These are phyloP conservation scores for Hippopotamyrus pictus DNA, from an alignment of 2,797 vertebrate species.

Conservation along the genomic window DNA sequence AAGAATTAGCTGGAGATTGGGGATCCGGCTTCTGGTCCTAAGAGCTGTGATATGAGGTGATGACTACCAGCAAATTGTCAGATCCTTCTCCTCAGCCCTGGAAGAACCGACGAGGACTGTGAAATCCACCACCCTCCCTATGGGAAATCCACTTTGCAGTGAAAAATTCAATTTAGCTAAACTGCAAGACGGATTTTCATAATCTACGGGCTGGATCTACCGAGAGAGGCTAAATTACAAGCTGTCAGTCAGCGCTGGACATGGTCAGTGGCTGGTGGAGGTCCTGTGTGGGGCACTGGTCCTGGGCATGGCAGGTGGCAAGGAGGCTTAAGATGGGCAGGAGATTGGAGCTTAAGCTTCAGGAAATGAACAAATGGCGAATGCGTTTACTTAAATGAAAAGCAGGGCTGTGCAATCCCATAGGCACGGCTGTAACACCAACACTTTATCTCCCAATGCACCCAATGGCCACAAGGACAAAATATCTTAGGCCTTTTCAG, in stretches of 20 bases:
- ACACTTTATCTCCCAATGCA: not conserved
- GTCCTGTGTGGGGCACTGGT: no score
- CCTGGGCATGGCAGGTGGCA: not conserved
- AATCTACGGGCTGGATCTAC: not conserved
- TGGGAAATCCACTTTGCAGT: not conserved
- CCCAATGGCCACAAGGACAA: not conserved
- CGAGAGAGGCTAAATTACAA: not conserved
- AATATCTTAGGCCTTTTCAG: not conserved
- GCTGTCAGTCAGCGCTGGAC: not conserved
- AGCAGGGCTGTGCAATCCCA: not conserved
- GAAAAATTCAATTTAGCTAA: conserved; percentile 5
- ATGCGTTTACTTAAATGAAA: not conserved
- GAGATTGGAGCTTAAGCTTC: not conserved
- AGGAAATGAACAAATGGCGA: not conserved
- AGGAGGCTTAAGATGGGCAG: not conserved
- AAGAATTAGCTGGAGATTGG: not conserved
- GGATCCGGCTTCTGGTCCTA: not conserved
- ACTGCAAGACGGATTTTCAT: not conserved
- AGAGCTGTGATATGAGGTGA: conserved; percentile 2
- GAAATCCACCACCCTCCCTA: not conserved
- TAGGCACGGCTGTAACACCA: not conserved
- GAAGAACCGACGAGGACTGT: not conserved
- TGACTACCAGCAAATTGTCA: not conserved
- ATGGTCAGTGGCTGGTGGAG: not conserved
- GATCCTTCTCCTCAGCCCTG: not conserved